phyloP scores from a whole-genome alignment of 2,888 invertebrate genomes.

The Plutella xylostella region DNA sequence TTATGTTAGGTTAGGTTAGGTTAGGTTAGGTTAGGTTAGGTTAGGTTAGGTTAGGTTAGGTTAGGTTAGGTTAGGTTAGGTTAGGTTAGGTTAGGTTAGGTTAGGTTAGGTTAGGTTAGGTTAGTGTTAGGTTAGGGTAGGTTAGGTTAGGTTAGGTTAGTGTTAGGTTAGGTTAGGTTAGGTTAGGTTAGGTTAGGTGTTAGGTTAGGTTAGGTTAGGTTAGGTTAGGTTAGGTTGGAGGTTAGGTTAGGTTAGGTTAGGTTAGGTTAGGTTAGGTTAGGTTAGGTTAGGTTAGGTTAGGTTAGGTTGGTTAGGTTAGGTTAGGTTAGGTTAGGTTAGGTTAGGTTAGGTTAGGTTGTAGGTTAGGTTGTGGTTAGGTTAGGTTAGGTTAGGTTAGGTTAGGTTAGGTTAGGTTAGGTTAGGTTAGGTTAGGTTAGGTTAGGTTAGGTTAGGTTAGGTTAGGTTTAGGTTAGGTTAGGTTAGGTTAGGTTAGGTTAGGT shows the following conservation, averaged over 20 bases:
- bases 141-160: conserved; percentile 9
- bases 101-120: conserved; percentile 9
- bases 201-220: conserved; percentile 7
- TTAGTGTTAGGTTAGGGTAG: conserved; percentile 8
- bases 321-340: conserved; percentile 10
- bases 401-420: conserved; percentile 11
- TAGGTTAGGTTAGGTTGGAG: conserved; percentile 7
- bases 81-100: conserved; percentile 6
- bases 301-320: conserved; percentile 13
- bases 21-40: conserved; percentile 10
- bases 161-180: conserved; percentile 8
- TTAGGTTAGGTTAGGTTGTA: conserved; percentile 9
- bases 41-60: conserved; percentile 10
- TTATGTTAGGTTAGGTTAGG: conserved; percentile 9
- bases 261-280: conserved; percentile 7
- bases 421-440: conserved; percentile 10
- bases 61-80: conserved; percentile 9
- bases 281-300: conserved; percentile 11
- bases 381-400: conserved; percentile 11
- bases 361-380: conserved; percentile 7
- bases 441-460: conserved; percentile 13
- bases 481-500: conserved; percentile 12
- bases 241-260: conserved; percentile 7
- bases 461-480: conserved; percentile 15
- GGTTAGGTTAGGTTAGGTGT: conserved; percentile 7